Percentiles rank a stretch among this genome's conserved stretches.
Evolutionary conservation across 2,888 invertebrate species (phyloP).

Genomic region (Muschampia plurimacula): DNA sequence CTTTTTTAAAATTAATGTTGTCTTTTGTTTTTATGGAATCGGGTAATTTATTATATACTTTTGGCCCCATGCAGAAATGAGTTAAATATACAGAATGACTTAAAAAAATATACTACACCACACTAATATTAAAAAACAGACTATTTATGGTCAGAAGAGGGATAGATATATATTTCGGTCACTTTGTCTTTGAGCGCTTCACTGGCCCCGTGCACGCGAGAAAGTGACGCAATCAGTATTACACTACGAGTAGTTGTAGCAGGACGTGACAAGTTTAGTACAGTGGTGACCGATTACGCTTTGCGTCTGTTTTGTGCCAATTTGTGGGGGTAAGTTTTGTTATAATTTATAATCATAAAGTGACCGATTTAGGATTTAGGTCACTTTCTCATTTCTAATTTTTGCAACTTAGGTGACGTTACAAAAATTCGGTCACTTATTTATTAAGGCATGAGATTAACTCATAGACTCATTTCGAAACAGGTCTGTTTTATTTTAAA

Average conservation of each 20-base stretch:
- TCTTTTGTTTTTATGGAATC: too few species aligned
- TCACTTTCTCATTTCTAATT: constrained; percentile 10
- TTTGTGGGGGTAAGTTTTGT: constrained; percentile 8
- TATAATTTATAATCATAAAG: constrained; percentile 8
- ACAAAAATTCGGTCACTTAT: constrained; percentile 3
- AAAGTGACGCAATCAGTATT: too few species aligned
- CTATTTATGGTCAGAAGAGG: too few species aligned
- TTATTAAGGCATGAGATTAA: constrained; percentile 4
- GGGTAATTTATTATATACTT: too few species aligned
- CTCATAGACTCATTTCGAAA: constrained; percentile 4
- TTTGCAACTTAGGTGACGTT: constrained; percentile 4
- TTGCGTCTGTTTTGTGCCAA: constrained; percentile 2
- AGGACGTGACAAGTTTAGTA: constrained; percentile 10
- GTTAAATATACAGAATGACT: too few species aligned
- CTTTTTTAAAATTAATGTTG: too few species aligned
- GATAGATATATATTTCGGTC: too few species aligned
- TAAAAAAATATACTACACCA: too few species aligned
- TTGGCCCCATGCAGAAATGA: too few species aligned
- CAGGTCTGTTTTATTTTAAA: constrained; percentile 6
- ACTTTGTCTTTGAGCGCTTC: too few species aligned
- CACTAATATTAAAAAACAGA: too few species aligned
- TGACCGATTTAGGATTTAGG: constrained; percentile 10
- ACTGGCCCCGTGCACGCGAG: too few species aligned
- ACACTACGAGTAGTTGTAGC: background rate
- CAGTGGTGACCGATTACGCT: constrained; percentile 13